Evolutionary conservation across 2,888 invertebrate species (phyloP), one percentile per base, ranked within the genome.

Genomic region (Ochropacha duplaris): DNA sequence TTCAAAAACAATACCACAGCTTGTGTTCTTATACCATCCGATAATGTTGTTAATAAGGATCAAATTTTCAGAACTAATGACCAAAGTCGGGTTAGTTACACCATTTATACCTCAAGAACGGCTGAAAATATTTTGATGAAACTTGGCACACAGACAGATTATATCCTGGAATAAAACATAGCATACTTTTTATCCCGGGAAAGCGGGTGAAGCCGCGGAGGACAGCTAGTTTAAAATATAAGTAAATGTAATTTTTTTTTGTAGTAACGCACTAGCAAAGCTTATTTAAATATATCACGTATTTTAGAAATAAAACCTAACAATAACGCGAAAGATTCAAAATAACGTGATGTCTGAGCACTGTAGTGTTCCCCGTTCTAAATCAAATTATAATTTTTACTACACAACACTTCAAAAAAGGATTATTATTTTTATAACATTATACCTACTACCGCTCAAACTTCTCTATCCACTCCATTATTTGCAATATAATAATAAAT

Each of bases 241-340:
- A n/a, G n/a, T n/a, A n/a, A n/a, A 31, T 39, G 16, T 16, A 39
- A 39, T 16, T 39, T 39, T 14, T 19, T 2, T 19, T 44, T 6
- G 2, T 19, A 9, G 44, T 74, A 72, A 68, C 73, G 50, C 57
- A 73, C 72, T 66, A 74, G 74, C 73, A 73, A 73, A 74, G 70
- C 68, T 54, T 36, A 61, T 62, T 61, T 59, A 65, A 52, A 50
- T 58, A 62, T 61, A 49, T 39, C 39, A 39, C 39, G 39, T 16
- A 39, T 14, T 50, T 28, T 44, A 58, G 57, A 68, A 55, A 63
- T 61, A 70, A 62, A 61, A 63, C 60, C 59, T 52, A 65, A 59
- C 57, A 59, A 60, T 19, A 44, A 44, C 19, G 44, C 44, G 2
- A 19, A 16, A 44, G 39, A 44, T 44, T 9, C 3, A 36, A 36